A percentile compares a stretch with the other conserved stretches of the same genome.
These are phyloP conservation scores for Magallana gigas DNA, from an alignment of 1,140 invertebrate genomes.

Conservation along the genomic window DNA sequence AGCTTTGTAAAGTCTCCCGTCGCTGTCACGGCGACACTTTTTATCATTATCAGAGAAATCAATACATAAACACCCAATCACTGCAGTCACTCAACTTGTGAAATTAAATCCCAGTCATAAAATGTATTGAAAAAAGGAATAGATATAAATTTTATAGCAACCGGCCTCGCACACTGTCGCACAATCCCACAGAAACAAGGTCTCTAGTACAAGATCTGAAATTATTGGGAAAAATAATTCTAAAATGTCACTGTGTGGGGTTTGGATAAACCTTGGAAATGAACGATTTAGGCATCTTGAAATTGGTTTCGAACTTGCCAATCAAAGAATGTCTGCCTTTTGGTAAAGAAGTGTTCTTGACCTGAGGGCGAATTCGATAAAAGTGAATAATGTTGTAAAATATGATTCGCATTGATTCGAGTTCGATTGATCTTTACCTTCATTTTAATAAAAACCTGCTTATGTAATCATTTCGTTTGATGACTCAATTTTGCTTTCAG, in stretches of 20 bases:
- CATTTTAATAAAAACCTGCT: too few species aligned
- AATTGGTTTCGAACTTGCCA: not conserved
- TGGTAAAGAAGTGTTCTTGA: too few species aligned
- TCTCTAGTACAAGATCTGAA: too few species aligned
- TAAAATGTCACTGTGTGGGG: not conserved
- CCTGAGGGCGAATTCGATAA: too few species aligned
- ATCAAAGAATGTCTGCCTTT: not conserved
- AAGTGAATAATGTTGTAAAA: too few species aligned
- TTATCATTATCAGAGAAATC: not conserved
- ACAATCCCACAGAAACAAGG: too few species aligned
- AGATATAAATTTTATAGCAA: too few species aligned
- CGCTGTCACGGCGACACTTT: not conserved
- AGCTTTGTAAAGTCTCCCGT: not conserved
- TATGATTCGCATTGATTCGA: too few species aligned
- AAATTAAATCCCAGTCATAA: conserved; percentile 11
- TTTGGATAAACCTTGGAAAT: not conserved
- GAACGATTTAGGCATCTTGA: not conserved
- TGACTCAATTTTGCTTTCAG: not conserved
- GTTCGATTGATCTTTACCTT: too few species aligned
- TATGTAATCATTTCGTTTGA: too few species aligned
- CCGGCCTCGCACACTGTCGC: too few species aligned
- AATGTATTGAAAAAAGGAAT: not conserved
- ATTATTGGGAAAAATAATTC: not conserved
- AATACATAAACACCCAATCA: not conserved
- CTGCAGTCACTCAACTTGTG: not conserved